Conservation (phyloP, 1,140 invertebrate genomes). For the Dinoponera quadriceps region DNA sequence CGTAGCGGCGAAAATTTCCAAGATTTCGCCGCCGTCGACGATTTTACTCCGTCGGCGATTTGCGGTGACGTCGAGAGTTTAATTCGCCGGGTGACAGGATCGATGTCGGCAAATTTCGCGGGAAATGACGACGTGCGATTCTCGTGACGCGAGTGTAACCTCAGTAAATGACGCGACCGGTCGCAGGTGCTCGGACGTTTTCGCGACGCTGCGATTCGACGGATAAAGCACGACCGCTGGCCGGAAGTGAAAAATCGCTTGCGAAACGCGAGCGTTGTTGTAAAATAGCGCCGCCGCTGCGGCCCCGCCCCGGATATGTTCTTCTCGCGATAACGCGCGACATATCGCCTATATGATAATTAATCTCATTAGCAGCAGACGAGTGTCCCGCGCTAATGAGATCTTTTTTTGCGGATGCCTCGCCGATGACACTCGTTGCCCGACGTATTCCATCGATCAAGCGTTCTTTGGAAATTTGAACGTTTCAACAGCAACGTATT, state of each 20-base stretch:
- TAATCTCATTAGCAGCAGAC: slow-evolving; percentile 70
- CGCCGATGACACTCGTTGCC: slow-evolving; percentile 46
- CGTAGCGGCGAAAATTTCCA: background rate
- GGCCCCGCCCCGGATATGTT: background rate
- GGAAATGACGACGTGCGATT: background rate
- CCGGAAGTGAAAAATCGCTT: background rate
- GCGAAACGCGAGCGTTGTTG: slow-evolving; percentile 27
- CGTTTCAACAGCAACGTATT: slow-evolving; percentile 5
- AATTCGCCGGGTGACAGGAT: background rate
- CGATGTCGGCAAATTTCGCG: background rate
- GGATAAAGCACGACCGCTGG: background rate
- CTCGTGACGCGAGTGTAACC: background rate
- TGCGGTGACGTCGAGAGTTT: background rate
- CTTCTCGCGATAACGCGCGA: slow-evolving; percentile 3
- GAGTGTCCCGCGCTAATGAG: slow-evolving; percentile 60
- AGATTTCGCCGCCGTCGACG: background rate
- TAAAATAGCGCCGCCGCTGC: slow-evolving; percentile 37
- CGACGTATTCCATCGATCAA: slow-evolving; percentile 44
- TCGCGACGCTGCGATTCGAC: background rate
- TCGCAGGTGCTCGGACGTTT: background rate
- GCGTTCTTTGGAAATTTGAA: background rate
- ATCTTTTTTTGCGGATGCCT: slow-evolving; percentile 52
- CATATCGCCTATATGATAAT: slow-evolving; percentile 58
- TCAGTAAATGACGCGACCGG: background rate
- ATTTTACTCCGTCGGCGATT: background rate